Base-by-base conservation (phyloP, 2,888 invertebrate species). In the Clunio marinus region DNA sequence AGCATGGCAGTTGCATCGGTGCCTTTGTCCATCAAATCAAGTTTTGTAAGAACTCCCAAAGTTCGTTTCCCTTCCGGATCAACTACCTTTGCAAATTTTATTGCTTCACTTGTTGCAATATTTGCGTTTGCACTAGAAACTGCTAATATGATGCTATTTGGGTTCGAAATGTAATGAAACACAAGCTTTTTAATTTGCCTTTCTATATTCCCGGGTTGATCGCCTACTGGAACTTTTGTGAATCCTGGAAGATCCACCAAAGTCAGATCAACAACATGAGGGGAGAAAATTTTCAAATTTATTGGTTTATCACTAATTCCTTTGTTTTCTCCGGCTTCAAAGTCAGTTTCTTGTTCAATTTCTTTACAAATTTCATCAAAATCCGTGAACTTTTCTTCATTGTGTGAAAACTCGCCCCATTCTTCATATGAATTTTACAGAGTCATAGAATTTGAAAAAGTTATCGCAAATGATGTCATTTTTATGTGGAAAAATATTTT, bases 11-110 rank as follows among this genome's bases (percentile, higher is more conserved):
- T 96, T 0, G 99, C 99, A 82, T 99, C 99, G 58, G 99, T 99
- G 85, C 92, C 93, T 72, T 96, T 96, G 84, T 99, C 99, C 99
- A 99, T 99, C 75, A 99, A 85, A 85, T 99, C 99, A 73, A 99
- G 82, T 81, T 99, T 99, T 5, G 99, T 99, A 58, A 99, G 90
- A 27, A 99, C 99, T 71, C 97, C 99, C 69, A 99, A 81, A 0
- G 99, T 99, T 72, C 99, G 84, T 45, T 95, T 83, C 20, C 98
- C 98, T 78, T 98, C 96, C 2, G 94, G 92, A 80, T 99, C 99
- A 1, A 95, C 93, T 75, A 96, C 93, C 78, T 94, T 93, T 59
- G 97, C 93, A 75, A 99, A 83, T 80, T 98, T 97, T 69, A 99
- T 84, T 72, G 97, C 93, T 80, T 99, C 99, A 72, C 96, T 97